Percentiles rank a stretch among this genome's conserved stretches.
Conservation (phyloP, 2,113 vertebrate species). For the Phyllostomus hastatus region DNA sequence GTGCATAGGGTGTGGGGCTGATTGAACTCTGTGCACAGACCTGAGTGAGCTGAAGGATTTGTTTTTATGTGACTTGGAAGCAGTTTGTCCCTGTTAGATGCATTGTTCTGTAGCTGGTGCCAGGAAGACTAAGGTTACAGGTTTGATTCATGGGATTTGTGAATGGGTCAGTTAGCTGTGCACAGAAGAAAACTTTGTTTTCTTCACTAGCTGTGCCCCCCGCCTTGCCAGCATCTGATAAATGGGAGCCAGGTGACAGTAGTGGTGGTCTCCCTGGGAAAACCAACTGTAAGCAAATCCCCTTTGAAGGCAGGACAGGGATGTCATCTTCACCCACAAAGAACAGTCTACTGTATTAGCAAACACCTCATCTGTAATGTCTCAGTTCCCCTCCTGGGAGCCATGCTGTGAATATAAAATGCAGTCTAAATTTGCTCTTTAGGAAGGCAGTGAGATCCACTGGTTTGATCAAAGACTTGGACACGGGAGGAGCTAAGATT, state of each 20-base stretch:
- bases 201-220: neutral
- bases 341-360: neutral
- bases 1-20: neutral
- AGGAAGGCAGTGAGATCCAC: neutral
- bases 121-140: neutral
- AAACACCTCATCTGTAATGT: neutral
- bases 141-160: neutral
- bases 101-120: neutral
- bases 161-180: neutral
- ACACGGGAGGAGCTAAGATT: neutral
- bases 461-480: neutral
- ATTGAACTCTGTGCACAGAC: neutral
- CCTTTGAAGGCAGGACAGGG: neutral
- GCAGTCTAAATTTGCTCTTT: neutral
- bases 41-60: neutral
- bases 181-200: slow-evolving; percentile 18
- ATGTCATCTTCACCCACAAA: neutral
- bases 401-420: neutral
- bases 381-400: neutral
- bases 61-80: slow-evolving; percentile 11
- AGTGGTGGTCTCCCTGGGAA: neutral
- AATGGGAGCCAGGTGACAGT: neutral
- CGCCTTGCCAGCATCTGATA: neutral
- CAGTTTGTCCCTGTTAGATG: neutral
- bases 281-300: neutral